phyloP scores from a whole-genome alignment of 1,140 invertebrate genomes.

The Caenorhabditis remanei region DNA sequence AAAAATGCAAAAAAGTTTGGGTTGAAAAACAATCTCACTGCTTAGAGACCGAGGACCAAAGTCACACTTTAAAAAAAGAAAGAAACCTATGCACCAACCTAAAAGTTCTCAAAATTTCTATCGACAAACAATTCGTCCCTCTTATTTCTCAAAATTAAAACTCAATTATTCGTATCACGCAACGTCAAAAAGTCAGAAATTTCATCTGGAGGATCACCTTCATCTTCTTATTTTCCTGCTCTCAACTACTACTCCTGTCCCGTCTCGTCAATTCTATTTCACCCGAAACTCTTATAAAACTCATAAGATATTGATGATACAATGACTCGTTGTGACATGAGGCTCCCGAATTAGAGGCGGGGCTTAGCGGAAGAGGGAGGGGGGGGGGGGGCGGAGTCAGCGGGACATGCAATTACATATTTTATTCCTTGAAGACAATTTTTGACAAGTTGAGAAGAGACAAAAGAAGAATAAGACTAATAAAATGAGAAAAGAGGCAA shows the following conservation, averaged over 20 bases:
- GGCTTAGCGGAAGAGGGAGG: not conserved
- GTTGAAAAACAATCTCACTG: too few species aligned
- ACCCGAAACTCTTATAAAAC: slow-evolving; percentile 19
- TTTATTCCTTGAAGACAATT: not conserved
- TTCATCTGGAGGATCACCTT: too few species aligned
- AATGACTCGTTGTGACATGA: slow-evolving; percentile 20
- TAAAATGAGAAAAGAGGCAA: not conserved
- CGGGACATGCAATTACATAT: not conserved
- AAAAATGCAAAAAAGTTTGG: too few species aligned
- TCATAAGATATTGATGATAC: slow-evolving; percentile 43
- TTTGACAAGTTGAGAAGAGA: not conserved
- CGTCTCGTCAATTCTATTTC: not conserved
- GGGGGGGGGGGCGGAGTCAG: not conserved
- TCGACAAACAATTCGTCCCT: too few species aligned
- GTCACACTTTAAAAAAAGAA: too few species aligned
- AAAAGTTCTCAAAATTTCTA: too few species aligned
- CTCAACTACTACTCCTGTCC: not conserved
- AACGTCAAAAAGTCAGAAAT: too few species aligned
- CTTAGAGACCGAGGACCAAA: too few species aligned
- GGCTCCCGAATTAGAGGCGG: not conserved
- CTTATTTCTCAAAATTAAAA: too few species aligned
- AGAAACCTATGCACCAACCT: too few species aligned
- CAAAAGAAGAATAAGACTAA: not conserved
- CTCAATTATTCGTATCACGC: too few species aligned
- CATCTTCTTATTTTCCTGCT: too few species aligned